A percentile compares a stretch with the other conserved stretches of the same genome.
These are phyloP conservation scores for Peromyscus leucopus DNA, from an alignment of 2,113 vertebrate genomes.

Conservation along the genomic window DNA sequence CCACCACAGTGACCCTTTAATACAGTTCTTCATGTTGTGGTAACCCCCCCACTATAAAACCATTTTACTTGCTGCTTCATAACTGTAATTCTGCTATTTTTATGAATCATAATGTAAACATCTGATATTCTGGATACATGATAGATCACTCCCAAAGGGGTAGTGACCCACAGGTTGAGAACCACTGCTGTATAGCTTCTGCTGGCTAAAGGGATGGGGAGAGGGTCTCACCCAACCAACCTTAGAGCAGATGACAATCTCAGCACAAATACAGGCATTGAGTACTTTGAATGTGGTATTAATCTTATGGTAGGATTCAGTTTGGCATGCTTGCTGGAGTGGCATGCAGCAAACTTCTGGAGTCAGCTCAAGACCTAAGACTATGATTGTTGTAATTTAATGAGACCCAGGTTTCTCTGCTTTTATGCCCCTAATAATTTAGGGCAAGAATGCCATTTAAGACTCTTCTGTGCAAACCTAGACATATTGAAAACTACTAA, in stretches of 20 bases:
- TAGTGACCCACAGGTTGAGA: neutral
- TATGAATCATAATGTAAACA: neutral
- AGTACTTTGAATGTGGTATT: neutral
- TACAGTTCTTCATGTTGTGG: neutral
- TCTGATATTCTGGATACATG: neutral
- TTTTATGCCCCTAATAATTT: neutral
- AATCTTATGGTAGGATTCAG: neutral
- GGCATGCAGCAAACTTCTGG: neutral
- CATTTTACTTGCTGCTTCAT: neutral
- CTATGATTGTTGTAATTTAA: neutral
- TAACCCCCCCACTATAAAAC: neutral
- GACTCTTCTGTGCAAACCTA: neutral
- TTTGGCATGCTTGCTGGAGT: neutral
- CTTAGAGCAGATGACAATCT: neutral
- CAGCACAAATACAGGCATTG: neutral
- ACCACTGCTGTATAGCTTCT: neutral
- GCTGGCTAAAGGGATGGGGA: neutral
- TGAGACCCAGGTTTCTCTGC: neutral
- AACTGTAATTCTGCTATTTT: neutral
- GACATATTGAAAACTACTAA: conserved; percentile 7
- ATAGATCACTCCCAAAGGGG: neutral
- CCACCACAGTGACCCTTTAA: neutral
- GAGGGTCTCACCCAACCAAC: neutral
- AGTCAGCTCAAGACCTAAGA: neutral
- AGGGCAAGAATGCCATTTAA: neutral